phyloP scores from a whole-genome alignment of 2,888 invertebrate species.

The Tipula helvola region DNA sequence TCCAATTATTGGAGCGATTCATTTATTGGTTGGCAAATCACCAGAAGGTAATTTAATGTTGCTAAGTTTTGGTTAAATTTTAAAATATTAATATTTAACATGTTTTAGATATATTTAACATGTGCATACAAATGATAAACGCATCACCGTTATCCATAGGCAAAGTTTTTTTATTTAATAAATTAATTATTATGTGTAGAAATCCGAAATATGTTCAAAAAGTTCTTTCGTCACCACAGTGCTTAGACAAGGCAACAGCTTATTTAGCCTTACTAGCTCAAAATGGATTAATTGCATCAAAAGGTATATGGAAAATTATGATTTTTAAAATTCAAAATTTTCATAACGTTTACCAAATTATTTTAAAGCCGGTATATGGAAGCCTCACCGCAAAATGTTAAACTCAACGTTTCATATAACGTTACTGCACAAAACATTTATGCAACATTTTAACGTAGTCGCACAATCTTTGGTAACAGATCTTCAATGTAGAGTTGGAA shows the following conservation, averaged over 20 bases:
- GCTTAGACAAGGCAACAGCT: neutral
- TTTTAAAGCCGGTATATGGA: neutral
- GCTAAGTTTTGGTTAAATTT: neutral
- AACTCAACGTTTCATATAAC: neutral
- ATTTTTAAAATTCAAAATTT: neutral
- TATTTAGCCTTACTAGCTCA: neutral
- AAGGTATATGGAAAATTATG: neutral
- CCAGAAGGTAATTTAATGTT: neutral
- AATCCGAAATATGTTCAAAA: neutral
- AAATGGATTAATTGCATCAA: neutral
- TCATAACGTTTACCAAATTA: neutral
- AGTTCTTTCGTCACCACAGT: neutral
- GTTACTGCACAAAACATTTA: neutral
- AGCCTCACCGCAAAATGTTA: neutral
- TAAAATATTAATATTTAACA: neutral
- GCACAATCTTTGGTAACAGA: neutral
- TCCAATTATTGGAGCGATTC: neutral
- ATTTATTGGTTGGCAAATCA: neutral
- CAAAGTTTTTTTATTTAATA: neutral
- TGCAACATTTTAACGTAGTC: neutral
- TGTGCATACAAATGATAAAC: neutral
- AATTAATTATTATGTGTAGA: neutral
- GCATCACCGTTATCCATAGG: neutral
- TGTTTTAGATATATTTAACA: neutral
- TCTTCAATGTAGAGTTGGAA: neutral